Evolutionary conservation across 2,113 vertebrate genomes (phyloP), one percentile per base, ranked within the genome.

Genomic region (Oreocharis arfaki): DNA sequence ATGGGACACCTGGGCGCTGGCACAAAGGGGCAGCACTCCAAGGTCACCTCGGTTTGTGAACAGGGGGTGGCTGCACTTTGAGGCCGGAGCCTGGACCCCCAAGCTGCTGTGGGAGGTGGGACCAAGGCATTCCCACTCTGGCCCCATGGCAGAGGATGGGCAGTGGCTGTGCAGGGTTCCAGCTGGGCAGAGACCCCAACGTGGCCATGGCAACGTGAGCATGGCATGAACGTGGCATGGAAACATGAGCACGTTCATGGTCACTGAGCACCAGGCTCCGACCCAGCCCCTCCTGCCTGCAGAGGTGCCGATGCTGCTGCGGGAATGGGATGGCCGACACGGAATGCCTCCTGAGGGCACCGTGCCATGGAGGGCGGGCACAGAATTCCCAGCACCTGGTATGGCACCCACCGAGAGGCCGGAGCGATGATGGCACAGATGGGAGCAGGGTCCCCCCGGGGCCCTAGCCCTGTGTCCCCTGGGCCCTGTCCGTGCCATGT

Each of bases 261-360:
- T 15, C 50, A 15, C 4, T 2, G 32, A 39, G 44, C 24, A 13
- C 46, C 59, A 17, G 50, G 41, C 52, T 26, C 61, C 39, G 64
- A 30, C 7, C 65, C 80, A 41, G 27, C 10, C 11, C 17, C 7
- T 69, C 33, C 81, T 50, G 23, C 26, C 39, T 52, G 33, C n/a
- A 26, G 49, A 68, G 84, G 24, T 22, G 56, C 19, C 7, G 7
- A 2, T 11, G 15, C 19, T 83, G 27, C 59, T 12, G 13, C 0
- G 0, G 78, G 53, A 69, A 28, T 0, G 1, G 42, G 28, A 15
- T 0, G 6, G 6, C 18, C 4, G 2, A 5, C 0, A 2, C 1
- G 2, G 32, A 23, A 13, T 9, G 0, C 35, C 28, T 50, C 33
- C 35, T 11, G 24, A 32, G 41, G 59, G 18, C 7, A 1, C 13